Conservation (phyloP, 1,140 invertebrate species). For the Pogonomyrmex barbatus region DNA sequence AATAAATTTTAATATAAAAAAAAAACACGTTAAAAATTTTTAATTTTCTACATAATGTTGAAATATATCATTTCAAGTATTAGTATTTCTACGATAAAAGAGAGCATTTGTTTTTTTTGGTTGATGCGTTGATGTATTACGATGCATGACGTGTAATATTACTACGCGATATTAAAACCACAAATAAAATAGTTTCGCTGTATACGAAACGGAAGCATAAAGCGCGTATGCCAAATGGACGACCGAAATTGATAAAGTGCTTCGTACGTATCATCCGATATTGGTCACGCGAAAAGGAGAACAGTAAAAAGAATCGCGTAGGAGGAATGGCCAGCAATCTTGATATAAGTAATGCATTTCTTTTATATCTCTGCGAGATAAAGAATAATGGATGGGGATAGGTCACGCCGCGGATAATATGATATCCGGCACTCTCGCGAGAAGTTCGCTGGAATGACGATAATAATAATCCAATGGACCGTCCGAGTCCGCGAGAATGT, state of each 20-base stretch:
- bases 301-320: constrained; percentile 67
- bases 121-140: not conserved
- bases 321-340: constrained; percentile 80
- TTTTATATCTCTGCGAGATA: constrained; percentile 83
- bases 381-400: constrained; percentile 83
- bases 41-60: not conserved
- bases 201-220: constrained; percentile 13
- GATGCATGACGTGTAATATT: not conserved
- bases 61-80: not conserved
- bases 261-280: constrained; percentile 71
- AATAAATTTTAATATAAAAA: constrained; percentile 16
- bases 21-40: constrained; percentile 1
- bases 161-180: constrained; percentile 47
- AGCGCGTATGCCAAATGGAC: constrained; percentile 43
- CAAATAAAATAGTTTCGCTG: constrained; percentile 37
- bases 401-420: constrained; percentile 80
- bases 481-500: constrained; percentile 53
- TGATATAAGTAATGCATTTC: constrained; percentile 84
- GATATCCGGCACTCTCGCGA: constrained; percentile 76
- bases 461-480: constrained; percentile 69
- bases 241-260: constrained; percentile 70
- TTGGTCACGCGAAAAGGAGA: constrained; percentile 74
- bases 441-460: constrained; percentile 63
- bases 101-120: not conserved
- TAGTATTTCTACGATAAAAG: not conserved